Base-by-base conservation (phyloP, 2,888 invertebrate genomes). In the Amiota mariae region DNA sequence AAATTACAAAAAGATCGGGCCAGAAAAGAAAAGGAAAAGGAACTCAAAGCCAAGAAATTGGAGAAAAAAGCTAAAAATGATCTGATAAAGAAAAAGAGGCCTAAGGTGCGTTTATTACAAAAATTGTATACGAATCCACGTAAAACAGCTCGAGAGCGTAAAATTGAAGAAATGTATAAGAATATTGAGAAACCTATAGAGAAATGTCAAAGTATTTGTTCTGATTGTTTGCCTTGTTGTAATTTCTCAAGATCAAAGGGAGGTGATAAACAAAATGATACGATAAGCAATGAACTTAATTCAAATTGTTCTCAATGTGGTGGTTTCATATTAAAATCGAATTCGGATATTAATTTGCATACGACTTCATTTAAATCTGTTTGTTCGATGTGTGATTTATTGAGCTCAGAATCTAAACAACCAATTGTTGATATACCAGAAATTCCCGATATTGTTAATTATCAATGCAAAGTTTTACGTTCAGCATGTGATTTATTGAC, bases 71-170 rank as follows among this genome's bases (percentile, higher is more conserved):
- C 24, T 47, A 1, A 66, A 66, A 66, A 24, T 1, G 24, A 24
- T 2, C 24, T 24, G 3, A 24, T 24, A 24, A 24, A n/a, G 15
- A 48, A 15, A 15, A 6, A n/a, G 9, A 2, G 8, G 6, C 6
- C 36, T 36, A 36, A 54, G 3, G 4, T n/a, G 2, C 24, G 24
- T 49, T 8, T n/a, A 2, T 6, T 36, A n/a, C 51, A 51, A 13
- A 24, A 13, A 2, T 24, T 68, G 13, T 68, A 68, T 68, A 13
- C 49, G 8, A 2, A 54, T 20, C 67, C 67, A 68, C 67, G 67
- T 20, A 8, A 15, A 8, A 68, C 67, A 24, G n/a, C 24, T 15
- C 46, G 67, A 36, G 36, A 68, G 13, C 18, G 18, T 9, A 68
- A 54, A 20, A n/a, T 15, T 48, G 59, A 59, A 18, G 20, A 59